phyloP scores from a whole-genome alignment of 2,797 vertebrate species.

The Peromyscus aztecus region DNA sequence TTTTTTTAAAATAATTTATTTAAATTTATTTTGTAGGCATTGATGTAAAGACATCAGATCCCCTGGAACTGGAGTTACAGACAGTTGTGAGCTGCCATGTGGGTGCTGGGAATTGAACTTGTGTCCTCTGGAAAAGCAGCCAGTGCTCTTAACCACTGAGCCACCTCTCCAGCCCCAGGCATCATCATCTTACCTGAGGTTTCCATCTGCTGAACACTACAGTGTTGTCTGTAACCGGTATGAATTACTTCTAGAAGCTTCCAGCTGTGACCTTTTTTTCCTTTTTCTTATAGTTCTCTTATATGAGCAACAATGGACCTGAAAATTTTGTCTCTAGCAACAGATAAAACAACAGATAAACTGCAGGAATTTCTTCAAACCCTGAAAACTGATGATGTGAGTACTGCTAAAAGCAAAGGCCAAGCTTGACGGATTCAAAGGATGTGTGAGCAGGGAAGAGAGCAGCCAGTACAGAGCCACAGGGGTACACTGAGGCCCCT shows the following conservation, averaged over 20 bases:
- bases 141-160: too few relatives aligned
- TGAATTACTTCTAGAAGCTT: constrained; percentile 23
- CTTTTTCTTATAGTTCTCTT: constrained; percentile 46
- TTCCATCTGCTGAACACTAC: background rate
- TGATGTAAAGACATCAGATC: too few relatives aligned
- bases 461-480: background rate
- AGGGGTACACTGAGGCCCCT: background rate
- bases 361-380: constrained; percentile 83
- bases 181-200: background rate
- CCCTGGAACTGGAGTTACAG: too few relatives aligned
- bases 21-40: too few relatives aligned
- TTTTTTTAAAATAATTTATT: too few relatives aligned
- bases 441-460: background rate
- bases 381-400: constrained; percentile 82
- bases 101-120: too few relatives aligned
- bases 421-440: background rate
- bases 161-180: too few relatives aligned
- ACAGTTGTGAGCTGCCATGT: too few relatives aligned
- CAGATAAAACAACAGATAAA: constrained; percentile 78
- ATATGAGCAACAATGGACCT: constrained; percentile 82
- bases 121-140: too few relatives aligned
- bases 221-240: background rate
- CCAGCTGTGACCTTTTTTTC: constrained; percentile 5
- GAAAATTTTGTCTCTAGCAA: constrained; percentile 84
- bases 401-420: constrained; percentile 25